Evolutionary conservation across 2,797 vertebrate species (phyloP).

Genomic region (Chelmon rostratus): DNA sequence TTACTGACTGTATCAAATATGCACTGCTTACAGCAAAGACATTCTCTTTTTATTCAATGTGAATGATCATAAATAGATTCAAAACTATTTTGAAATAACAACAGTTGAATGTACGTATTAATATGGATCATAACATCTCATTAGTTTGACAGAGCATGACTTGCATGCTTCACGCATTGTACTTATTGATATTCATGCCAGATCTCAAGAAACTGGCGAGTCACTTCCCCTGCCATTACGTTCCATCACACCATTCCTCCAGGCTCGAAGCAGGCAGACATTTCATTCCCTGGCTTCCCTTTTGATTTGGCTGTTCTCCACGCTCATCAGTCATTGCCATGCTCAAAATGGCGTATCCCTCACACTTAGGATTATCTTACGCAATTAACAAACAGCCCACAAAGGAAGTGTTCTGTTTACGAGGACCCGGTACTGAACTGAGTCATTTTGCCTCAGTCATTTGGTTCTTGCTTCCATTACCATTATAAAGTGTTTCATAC

Average conservation of each 20-base stretch:
- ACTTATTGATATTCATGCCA: slow-evolving; percentile 58
- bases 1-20: slow-evolving; percentile 40
- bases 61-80: slow-evolving; percentile 1
- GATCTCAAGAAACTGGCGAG: slow-evolving; percentile 54
- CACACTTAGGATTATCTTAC: slow-evolving; percentile 70
- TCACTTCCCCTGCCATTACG: slow-evolving; percentile 42
- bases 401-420: slow-evolving; percentile 56
- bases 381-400: slow-evolving; percentile 73
- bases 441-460: slow-evolving; percentile 50
- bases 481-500: slow-evolving; percentile 11
- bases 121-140: not conserved
- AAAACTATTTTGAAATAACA: not conserved
- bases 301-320: slow-evolving; percentile 75
- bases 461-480: slow-evolving; percentile 30
- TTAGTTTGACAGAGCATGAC: slow-evolving; percentile 40
- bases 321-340: slow-evolving; percentile 72
- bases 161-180: slow-evolving; percentile 36
- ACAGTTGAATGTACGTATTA: slow-evolving; percentile 12
- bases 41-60: slow-evolving; percentile 11
- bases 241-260: slow-evolving; percentile 61
- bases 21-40: not conserved
- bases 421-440: slow-evolving; percentile 27
- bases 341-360: slow-evolving; percentile 80
- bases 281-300: slow-evolving; percentile 71
- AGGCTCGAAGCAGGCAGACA: slow-evolving; percentile 66